Evolutionary conservation across 2,113 vertebrate genomes (phyloP).

Genomic region (Burhinus bistriatus): DNA sequence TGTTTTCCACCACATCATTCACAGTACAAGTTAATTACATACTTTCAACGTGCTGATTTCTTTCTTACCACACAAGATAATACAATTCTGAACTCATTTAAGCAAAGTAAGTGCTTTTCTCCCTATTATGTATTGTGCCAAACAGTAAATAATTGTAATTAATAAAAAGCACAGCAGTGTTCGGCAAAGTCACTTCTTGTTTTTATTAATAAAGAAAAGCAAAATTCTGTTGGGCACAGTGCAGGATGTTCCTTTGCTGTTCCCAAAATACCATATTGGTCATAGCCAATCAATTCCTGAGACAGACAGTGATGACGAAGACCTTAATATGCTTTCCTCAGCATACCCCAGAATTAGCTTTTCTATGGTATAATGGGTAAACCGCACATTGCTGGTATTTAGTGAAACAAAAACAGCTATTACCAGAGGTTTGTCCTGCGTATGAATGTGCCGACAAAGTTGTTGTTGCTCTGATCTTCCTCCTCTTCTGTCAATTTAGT

Average conservation of each 20-base stretch:
- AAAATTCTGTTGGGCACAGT: background rate
- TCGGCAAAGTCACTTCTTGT: background rate
- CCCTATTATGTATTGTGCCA: slow-evolving; percentile 1
- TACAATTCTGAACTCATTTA: slow-evolving; percentile 45
- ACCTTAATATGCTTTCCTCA: background rate
- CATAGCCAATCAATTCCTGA: background rate
- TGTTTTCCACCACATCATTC: slow-evolving; percentile 47
- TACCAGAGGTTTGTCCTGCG: background rate
- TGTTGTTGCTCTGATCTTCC: background rate
- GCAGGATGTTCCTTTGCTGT: background rate
- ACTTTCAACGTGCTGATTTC: background rate
- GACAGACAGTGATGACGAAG: background rate
- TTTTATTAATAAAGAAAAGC: background rate
- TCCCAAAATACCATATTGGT: background rate
- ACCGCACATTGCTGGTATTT: background rate
- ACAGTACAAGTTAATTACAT: slow-evolving; percentile 49
- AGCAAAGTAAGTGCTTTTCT: slow-evolving; percentile 42
- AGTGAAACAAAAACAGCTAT: background rate
- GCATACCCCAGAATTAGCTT: background rate
- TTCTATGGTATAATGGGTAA: background rate
- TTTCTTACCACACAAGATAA: slow-evolving; percentile 33
- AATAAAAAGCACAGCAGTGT: slow-evolving; percentile 36
- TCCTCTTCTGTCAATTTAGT: background rate
- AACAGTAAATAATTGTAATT: slow-evolving; percentile 49
- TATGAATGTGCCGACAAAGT: background rate